Evolutionary conservation across 1,140 invertebrate genomes (phyloP), one percentile per base, ranked within the genome.

Genomic region (Condylostylus longicornis): DNA sequence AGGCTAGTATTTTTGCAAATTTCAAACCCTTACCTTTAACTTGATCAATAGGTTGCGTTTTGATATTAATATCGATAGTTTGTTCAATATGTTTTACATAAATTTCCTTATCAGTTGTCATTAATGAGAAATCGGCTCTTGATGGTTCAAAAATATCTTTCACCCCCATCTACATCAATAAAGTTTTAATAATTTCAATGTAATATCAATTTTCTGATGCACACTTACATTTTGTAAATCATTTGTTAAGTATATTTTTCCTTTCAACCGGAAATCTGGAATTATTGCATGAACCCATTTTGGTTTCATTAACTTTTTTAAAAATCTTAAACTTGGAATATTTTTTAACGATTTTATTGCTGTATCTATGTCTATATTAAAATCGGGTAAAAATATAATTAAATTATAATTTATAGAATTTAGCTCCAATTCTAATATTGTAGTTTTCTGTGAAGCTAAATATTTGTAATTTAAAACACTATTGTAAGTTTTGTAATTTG

Each of bases 81-180:
- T 85, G 81, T 57, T 85, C 80, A 41, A 84, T 74, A 51, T 81
- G 81, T 37, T 78, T 73, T 9, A 81, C 80, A 48, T 80, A 84
- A 22, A 84, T 69, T 18, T 75, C 71, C 9, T 69, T 55, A 41
- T 81, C 76, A 5, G 67, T 58, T 17, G 80, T 82, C 80, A 85
- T 82, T 18, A 70, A 71, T 7, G 71, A 70, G 46, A 86, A 75
- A 56, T 86, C 77, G 1, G 75, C 71, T 33, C 74, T 69, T 38
- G 74, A 67, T 2, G 80, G 79, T 50, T 85, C 79, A 47, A 86
- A 85, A 15, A 82, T 74, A 47, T 79, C 74, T 32, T 64, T 64
- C 34, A 83, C 74, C 12, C 80, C 79, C 31, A 83, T 48, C 80
- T 85, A n/a, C n/a, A n/a, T n/a, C n/a, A n/a, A n/a, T n/a, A n/a